Conservation (phyloP, 2,113 vertebrate species). For the Heloderma charlesbogerti region DNA sequence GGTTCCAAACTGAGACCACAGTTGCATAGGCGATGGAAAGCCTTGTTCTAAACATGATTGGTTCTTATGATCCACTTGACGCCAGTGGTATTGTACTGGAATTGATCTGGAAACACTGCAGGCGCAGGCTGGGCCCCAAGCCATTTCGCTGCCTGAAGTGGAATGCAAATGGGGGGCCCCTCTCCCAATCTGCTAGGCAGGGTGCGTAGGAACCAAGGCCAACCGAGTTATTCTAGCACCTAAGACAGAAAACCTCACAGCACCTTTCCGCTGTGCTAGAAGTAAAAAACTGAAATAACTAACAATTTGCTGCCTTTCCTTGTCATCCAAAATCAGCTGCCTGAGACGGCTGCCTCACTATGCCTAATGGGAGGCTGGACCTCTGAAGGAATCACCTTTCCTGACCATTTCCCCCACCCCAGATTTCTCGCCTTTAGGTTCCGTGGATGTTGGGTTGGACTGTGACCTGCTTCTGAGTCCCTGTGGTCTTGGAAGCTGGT, state of each 20-base stretch:
- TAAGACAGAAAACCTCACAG: background rate
- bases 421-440: background rate
- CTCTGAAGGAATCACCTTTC: background rate
- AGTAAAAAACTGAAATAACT: background rate
- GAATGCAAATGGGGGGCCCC: background rate
- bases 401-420: no score
- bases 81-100: background rate
- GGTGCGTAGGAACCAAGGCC: background rate
- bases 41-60: background rate
- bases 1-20: background rate
- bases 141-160: background rate
- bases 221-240: background rate
- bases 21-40: background rate
- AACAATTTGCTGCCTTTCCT: background rate
- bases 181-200: background rate
- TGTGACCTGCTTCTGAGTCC: background rate
- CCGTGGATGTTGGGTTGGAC: background rate
- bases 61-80: background rate
- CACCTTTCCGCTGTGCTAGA: background rate
- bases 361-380: no score
- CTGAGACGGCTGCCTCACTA: background rate
- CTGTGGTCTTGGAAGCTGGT: background rate
- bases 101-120: background rate
- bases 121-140: background rate
- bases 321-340: background rate